Percentiles rank a stretch among this genome's conserved stretches.
phyloP scores from a whole-genome alignment of 2,113 vertebrate species.

The Alethe castanea region DNA sequence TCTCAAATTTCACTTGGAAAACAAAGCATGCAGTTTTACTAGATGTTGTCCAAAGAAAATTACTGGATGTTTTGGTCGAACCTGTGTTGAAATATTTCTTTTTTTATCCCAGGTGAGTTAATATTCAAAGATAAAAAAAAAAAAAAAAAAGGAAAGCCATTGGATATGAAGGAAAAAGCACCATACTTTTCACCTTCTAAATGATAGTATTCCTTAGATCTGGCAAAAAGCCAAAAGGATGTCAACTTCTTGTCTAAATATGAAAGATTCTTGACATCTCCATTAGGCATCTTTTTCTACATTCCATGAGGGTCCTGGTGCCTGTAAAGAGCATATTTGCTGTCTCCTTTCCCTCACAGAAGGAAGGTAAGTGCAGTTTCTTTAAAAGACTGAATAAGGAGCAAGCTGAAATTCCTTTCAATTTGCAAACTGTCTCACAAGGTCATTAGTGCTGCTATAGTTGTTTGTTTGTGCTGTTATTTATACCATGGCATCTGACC shows the following conservation, averaged over 20 bases:
- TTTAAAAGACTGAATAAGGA: neutral
- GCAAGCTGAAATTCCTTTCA: neutral
- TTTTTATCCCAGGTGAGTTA: neutral
- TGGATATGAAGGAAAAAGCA: neutral
- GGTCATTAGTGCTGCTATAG: constrained; percentile 20
- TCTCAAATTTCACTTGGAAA: neutral
- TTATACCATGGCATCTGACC: constrained; percentile 13
- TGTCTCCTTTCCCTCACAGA: neutral
- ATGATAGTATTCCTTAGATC: neutral
- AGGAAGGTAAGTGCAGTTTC: neutral
- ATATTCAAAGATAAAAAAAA: neutral
- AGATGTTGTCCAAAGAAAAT: neutral
- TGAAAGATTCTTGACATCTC: constrained; percentile 11
- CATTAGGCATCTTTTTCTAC: constrained; percentile 30
- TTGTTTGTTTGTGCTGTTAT: neutral
- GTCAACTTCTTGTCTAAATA: constrained; percentile 30
- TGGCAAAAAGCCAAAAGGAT: constrained; percentile 9
- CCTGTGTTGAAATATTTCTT: neutral
- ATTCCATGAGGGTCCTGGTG: neutral
- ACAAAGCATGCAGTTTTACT: neutral
- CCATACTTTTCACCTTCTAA: neutral
- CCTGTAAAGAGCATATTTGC: neutral
- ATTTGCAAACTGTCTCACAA: constrained; percentile 37
- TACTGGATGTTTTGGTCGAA: neutral
- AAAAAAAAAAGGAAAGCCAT: neutral